A percentile compares a stretch with the other conserved stretches of the same genome.
Conservation (phyloP, 2,888 invertebrate species). For the Lissocephala sabroskyi region DNA sequence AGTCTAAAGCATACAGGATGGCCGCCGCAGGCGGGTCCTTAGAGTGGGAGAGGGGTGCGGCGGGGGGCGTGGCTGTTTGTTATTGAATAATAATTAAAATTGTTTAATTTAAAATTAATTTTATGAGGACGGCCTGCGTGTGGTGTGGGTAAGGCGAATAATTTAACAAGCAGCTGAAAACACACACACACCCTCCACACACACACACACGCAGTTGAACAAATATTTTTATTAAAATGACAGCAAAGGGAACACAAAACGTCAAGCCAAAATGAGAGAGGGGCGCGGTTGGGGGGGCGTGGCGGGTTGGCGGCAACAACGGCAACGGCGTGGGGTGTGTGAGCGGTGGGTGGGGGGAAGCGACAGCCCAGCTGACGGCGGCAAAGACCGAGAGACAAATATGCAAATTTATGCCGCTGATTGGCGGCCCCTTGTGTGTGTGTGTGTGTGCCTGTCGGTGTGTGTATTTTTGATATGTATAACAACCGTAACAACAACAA, state of each 20-base stretch:
- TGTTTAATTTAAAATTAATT: conserved; percentile 41
- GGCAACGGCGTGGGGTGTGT: not conserved
- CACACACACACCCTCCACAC: not conserved
- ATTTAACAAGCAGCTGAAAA: not conserved
- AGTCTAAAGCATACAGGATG: conserved; percentile 27
- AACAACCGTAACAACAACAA: not conserved
- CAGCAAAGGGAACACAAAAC: conserved; percentile 9
- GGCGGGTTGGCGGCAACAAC: too few relatives aligned
- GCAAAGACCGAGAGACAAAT: conserved; percentile 34
- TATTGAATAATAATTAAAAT: conserved; percentile 42
- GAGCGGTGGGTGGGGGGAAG: conserved; percentile 5
- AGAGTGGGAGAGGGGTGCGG: too few relatives aligned
- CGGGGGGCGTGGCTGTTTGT: conserved; percentile 22
- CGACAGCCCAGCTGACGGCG: conserved; percentile 15
- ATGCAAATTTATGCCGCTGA: conserved; percentile 28
- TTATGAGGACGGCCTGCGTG: conserved; percentile 29
- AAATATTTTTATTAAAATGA: conserved; percentile 40
- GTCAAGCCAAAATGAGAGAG: too few relatives aligned
- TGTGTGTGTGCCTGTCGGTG: not conserved
- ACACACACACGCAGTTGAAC: conserved; percentile 21
- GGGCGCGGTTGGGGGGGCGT: too few relatives aligned
- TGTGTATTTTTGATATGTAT: not conserved
- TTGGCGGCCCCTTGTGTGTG: conserved; percentile 3
- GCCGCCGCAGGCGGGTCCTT: conserved; percentile 1
- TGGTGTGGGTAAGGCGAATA: not conserved